These are phyloP conservation scores for Melanerpes aurifrons DNA, from an alignment of 2,113 vertebrate species.

Conservation along the genomic window DNA sequence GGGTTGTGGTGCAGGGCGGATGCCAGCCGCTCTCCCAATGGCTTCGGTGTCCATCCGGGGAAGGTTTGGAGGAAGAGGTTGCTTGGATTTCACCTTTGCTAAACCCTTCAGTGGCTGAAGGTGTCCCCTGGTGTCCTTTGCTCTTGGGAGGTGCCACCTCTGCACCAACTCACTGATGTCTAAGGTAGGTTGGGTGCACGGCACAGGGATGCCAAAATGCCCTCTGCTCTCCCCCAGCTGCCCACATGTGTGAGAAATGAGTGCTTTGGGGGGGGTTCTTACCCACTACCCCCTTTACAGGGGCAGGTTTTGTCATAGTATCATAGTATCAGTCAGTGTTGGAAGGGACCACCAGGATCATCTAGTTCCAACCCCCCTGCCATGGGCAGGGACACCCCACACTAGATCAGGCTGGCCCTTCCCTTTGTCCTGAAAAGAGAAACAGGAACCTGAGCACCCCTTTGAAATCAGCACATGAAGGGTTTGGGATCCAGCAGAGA, in stretches of 20 bases:
- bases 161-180: rapidly evolving
- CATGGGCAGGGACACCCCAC: too few species aligned
- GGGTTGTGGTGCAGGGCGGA: background rate
- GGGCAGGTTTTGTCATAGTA: background rate
- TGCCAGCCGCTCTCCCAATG: background rate
- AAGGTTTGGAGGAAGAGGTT: background rate
- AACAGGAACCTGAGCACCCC: background rate
- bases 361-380: too few species aligned
- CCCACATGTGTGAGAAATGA: background rate
- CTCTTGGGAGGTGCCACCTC: background rate
- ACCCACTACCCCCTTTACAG: background rate
- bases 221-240: background rate
- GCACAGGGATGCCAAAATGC: too few species aligned
- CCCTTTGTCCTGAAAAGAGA: background rate
- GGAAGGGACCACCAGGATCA: too few species aligned
- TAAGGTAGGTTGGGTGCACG: rapidly evolving
- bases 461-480: background rate
- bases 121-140: rapidly evolving
- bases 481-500: background rate
- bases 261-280: background rate
- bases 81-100: background rate
- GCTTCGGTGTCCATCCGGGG: background rate
- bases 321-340: too few species aligned
- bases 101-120: rapidly evolving
- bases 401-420: too few species aligned